Base-by-base conservation (phyloP, 2,113 vertebrate species). In the Bolborhynchus lineola region DNA sequence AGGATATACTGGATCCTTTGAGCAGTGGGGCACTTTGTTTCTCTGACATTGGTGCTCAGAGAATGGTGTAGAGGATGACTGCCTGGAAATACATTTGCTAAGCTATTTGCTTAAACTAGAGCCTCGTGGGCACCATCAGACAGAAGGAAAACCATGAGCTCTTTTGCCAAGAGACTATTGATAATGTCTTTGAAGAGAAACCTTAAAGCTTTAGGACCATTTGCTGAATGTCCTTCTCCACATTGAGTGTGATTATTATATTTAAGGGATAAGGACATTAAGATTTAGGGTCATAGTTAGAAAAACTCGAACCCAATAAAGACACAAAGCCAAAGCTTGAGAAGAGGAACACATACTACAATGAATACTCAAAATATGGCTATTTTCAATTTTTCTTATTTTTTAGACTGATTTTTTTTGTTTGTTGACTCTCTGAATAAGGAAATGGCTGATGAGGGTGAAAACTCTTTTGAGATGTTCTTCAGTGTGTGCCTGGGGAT, bases 81-180 rank as follows among this genome's bases (percentile, higher is more conserved):
- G 19, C 62, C 62, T 84, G 62, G 65, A 94, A 93, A 85, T 79
- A 76, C 23, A 88, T 91, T 88, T 86, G 57, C 77, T 94, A 89
- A 93, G 92, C 57, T 96, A 84, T 96, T 96, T 89, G 74, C 63
- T 84, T 87, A 82, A 96, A 91, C 90, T 91, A 69, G 83, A 86
- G 72, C 57, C 88, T 96, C 86, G 78, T 93, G 88, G 92, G 95
- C 91, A 86, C 41, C 53, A 86, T 85, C 86, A 96, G 31, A 65
- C 42, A 62, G 69, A 84, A 86, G 69, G 82, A 94, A 96, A 94
- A 44, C 39, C 74, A 69, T 13, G 83, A 96, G 57, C 49, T 92
- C 44, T 93, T 90, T 92, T 79, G 77, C 77, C 92, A 91, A 69
- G 80, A 84, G 68, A 79, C 69, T 92, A 72, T 49, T 95, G 93